phyloP scores from a whole-genome alignment of 2,797 vertebrate species.

The Coregonus ussuriensis region DNA sequence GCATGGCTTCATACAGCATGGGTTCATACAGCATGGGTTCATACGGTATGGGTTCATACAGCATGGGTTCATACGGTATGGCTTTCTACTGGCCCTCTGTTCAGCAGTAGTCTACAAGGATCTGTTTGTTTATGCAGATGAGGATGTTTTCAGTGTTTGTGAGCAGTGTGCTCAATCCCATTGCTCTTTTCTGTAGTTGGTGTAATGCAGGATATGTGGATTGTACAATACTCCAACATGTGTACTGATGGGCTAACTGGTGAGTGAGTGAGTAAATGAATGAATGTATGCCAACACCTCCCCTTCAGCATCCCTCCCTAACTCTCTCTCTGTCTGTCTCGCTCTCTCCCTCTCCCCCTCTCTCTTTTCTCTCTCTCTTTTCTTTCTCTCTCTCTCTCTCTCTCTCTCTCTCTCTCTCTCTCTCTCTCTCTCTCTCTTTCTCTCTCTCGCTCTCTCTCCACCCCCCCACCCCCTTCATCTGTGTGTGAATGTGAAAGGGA shows the following conservation, averaged over 20 bases:
- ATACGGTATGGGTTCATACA: too few relatives aligned
- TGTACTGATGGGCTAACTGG: not conserved
- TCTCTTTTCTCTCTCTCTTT: not conserved
- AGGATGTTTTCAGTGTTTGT: too few relatives aligned
- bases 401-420: too few relatives aligned
- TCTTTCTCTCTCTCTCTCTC: too few relatives aligned
- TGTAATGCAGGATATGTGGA: not conserved
- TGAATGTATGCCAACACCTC: not conserved
- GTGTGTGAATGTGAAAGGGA: conserved; percentile 51
- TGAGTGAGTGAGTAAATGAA: not conserved
- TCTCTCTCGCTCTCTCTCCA: too few relatives aligned
- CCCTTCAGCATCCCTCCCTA: not conserved
- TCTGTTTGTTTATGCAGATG: not conserved
- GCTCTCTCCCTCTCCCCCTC: not conserved
- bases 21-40: too few relatives aligned
- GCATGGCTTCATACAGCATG: too few relatives aligned
- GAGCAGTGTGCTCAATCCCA: not conserved
- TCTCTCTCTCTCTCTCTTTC: too few relatives aligned
- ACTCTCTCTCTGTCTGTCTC: too few relatives aligned
- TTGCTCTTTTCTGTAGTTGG: too few relatives aligned
- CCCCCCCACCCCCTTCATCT: conserved; percentile 2
- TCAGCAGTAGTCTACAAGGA: not conserved
- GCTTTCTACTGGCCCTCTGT: not conserved
- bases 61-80: too few relatives aligned
- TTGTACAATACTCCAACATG: not conserved